Evolutionary conservation across 1,140 invertebrate species (phyloP), one percentile per base, ranked within the genome.

Genomic region (Chionoecetes opilio): DNA sequence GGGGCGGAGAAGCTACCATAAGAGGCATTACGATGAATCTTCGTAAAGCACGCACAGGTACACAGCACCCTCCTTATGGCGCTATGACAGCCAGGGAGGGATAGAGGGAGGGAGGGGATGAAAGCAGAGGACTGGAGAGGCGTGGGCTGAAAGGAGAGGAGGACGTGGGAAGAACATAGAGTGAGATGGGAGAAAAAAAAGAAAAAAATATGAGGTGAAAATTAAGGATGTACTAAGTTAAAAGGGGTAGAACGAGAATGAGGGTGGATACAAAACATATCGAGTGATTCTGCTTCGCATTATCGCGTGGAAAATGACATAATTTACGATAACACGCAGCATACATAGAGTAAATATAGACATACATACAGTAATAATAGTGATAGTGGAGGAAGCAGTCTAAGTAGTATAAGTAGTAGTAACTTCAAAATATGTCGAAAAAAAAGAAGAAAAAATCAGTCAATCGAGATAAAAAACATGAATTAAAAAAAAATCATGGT

Each of bases 161-260:
- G 35, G 37, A 37, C 21, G 88, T 26, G 8, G 31, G 0, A 91
- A 53, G 26, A 63, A 53, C 17, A 63, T 3, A 63, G 26, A 32
- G 31, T 11, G 63, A 63, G n/a, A 6, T 31, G 31, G 32, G 26
- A 63, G 5, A 75, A 63, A 41, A 91, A 29, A 31, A 14, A 63
- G 90, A 63, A 41, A 46, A 75, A 41, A 29, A 75, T 3, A 46
- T 21, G 34, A n/a, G 88, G 32, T 29, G 90, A 75, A 91, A 46
- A 75, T 29, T 38, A 41, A 26, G 29, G 32, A 63, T 2, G 46
- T 0, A 21, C 35, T n/a, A 41, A 14, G 41, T 2, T 31, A 35
- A 14, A 41, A 31, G 38, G 32, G 26, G 53, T 29, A 75, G 53
- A 63, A n/a, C 2, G 26, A 63, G 41, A 31, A 91, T 21, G 53